Evolutionary conservation across 2,113 vertebrate species (phyloP).

Genomic region (Labeo rohita): DNA sequence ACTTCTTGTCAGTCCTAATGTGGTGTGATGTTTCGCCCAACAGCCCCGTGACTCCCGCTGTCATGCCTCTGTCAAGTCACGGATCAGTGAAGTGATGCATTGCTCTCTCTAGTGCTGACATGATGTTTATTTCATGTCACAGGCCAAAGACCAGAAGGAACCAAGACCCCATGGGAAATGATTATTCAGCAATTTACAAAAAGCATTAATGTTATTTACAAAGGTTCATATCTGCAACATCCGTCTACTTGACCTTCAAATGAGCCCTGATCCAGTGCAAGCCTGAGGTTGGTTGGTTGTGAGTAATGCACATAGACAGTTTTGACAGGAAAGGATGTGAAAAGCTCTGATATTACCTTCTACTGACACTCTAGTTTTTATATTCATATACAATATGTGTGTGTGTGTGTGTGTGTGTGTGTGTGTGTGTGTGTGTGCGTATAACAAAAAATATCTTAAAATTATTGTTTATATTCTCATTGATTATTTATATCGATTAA

Average conservation of each 20-base stretch:
- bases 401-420: neutral
- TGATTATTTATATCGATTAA: neutral
- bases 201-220: constrained; percentile 5
- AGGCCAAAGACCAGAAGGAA: constrained; percentile 62
- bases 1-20: constrained; percentile 30
- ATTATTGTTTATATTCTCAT: neutral
- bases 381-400: neutral
- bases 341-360: constrained; percentile 28
- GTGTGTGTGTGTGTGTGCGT: neutral
- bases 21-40: constrained; percentile 1
- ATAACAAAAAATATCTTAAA: neutral
- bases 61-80: constrained; percentile 51
- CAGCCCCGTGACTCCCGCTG: constrained; percentile 45
- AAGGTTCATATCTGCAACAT: neutral
- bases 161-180: constrained; percentile 50
- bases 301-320: constrained; percentile 31
- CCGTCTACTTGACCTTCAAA: constrained; percentile 17
- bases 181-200: constrained; percentile 53
- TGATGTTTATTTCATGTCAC: constrained; percentile 53
- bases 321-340: constrained; percentile 34
- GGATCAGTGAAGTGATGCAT: constrained; percentile 60
- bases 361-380: neutral
- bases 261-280: constrained; percentile 17
- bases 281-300: constrained; percentile 13
- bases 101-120: constrained; percentile 61